These are phyloP conservation scores for Diogma glabrata DNA, from an alignment of 2,888 invertebrate genomes.

Conservation along the genomic window DNA sequence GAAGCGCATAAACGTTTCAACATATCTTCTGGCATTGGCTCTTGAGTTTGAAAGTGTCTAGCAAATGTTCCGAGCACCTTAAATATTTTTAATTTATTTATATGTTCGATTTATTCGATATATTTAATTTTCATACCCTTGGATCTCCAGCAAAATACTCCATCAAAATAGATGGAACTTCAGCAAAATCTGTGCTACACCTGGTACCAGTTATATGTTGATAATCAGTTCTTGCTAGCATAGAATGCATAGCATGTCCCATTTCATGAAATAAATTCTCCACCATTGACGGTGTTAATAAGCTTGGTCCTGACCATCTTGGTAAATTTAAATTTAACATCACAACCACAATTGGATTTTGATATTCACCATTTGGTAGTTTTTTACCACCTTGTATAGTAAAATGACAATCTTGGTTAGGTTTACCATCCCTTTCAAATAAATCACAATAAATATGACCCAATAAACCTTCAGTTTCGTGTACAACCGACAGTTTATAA, in stretches of 20 bases:
- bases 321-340: slow-evolving; percentile 79
- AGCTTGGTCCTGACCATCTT: slow-evolving; percentile 60
- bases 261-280: slow-evolving; percentile 98
- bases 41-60: slow-evolving; percentile 79
- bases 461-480: slow-evolving; percentile 66
- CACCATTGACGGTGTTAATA: slow-evolving; percentile 72
- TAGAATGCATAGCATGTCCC: slow-evolving; percentile 98
- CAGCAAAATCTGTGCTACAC: slow-evolving; percentile 95
- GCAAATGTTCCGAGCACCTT: slow-evolving; percentile 77
- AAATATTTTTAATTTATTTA: slow-evolving; percentile 13
- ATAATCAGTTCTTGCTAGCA: slow-evolving; percentile 88
- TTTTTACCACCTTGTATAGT: slow-evolving; percentile 90
- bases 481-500: slow-evolving; percentile 83
- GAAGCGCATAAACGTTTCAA: slow-evolving; percentile 69
- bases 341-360: slow-evolving; percentile 84
- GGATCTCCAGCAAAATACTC: slow-evolving; percentile 92
- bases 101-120: background rate
- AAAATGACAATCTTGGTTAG: slow-evolving; percentile 97
- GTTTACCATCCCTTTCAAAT: slow-evolving; percentile 82
- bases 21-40: slow-evolving; percentile 69
- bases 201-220: slow-evolving; percentile 97
- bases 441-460: slow-evolving; percentile 98
- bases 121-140: slow-evolving; percentile 45
- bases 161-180: slow-evolving; percentile 98
- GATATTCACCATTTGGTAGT: slow-evolving; percentile 67